phyloP scores from a whole-genome alignment of 1,140 invertebrate genomes.

The Phortica variegata region DNA sequence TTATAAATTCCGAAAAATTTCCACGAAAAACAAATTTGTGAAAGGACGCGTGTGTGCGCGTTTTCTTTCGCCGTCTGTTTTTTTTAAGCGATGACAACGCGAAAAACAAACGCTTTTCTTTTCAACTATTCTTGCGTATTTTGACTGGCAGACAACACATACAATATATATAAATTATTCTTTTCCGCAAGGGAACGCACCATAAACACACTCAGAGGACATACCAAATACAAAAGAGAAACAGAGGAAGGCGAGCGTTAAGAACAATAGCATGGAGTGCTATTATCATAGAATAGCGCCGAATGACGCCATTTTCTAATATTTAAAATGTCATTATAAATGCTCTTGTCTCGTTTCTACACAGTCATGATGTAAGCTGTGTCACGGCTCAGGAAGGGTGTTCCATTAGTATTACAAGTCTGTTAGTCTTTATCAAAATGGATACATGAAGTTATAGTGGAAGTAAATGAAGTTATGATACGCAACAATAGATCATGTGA shows the following conservation, averaged over 20 bases:
- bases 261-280: slow-evolving; percentile 27
- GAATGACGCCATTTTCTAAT: slow-evolving; percentile 4
- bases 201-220: too few relatives aligned
- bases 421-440: slow-evolving; percentile 41
- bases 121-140: too few relatives aligned
- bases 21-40: too few relatives aligned
- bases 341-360: too few relatives aligned
- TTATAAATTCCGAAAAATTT: too few relatives aligned
- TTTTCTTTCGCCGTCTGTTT: too few relatives aligned
- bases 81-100: too few relatives aligned
- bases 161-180: too few relatives aligned
- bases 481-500: slow-evolving; percentile 39
- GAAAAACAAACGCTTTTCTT: too few relatives aligned
- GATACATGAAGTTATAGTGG: slow-evolving; percentile 42
- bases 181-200: too few relatives aligned
- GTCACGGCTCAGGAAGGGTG: background rate
- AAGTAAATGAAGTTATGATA: slow-evolving; percentile 47
- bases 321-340: slow-evolving; percentile 50
- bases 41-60: too few relatives aligned
- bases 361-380: slow-evolving; percentile 21
- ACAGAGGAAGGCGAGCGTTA: slow-evolving; percentile 12
- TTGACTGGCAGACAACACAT: too few relatives aligned
- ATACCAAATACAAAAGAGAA: background rate
- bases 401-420: slow-evolving; percentile 19
- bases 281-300: background rate